Evolutionary conservation across 1,140 invertebrate species (phyloP).

Genomic region (Drosophila cardini): DNA sequence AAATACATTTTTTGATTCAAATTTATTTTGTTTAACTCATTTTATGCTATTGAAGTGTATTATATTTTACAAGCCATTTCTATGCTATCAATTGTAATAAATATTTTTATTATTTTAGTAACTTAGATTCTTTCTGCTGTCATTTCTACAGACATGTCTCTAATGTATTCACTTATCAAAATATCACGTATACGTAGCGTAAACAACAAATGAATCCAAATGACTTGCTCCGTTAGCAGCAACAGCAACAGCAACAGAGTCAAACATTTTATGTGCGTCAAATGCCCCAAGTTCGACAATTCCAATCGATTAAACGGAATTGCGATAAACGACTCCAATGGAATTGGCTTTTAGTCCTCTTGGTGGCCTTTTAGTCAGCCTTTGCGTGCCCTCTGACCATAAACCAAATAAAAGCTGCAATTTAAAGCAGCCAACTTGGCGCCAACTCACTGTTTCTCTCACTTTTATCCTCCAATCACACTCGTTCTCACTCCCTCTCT

Average conservation of each 20-base stretch:
- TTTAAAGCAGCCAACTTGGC: constrained; percentile 35
- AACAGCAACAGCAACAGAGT: background rate
- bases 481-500: background rate
- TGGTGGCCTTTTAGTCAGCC: constrained; percentile 13
- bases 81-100: too few species aligned
- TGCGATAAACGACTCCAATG: constrained; percentile 32
- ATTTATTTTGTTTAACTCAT: too few species aligned
- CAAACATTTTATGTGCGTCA: constrained; percentile 18
- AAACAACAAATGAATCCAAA: constrained; percentile 25
- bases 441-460: constrained; percentile 7
- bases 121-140: background rate
- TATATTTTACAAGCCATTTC: too few species aligned
- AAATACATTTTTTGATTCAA: too few species aligned
- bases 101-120: too few species aligned
- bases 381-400: constrained; percentile 43
- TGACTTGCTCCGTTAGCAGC: constrained; percentile 1
- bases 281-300: constrained; percentile 36
- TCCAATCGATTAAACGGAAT: constrained; percentile 45
- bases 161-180: constrained; percentile 18
- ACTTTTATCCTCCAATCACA: background rate
- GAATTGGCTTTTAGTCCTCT: constrained; percentile 29
- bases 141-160: background rate
- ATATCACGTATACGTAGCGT: constrained; percentile 43
- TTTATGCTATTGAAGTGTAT: too few species aligned
- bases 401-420: constrained; percentile 56